phyloP scores from a whole-genome alignment of 2,113 vertebrate species.

The Laticauda laticaudata region DNA sequence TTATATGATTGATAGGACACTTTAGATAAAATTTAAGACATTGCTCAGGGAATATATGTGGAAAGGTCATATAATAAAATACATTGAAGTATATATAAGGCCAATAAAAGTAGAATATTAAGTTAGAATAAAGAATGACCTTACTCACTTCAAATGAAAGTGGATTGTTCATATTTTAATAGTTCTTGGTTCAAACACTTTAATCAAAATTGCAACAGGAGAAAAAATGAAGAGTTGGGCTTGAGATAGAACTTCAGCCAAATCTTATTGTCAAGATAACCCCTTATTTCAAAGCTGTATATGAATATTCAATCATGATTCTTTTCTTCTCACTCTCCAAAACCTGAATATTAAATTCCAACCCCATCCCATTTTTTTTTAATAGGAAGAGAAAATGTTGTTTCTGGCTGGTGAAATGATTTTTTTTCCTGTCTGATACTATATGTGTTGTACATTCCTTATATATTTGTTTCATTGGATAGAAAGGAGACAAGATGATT shows the following conservation, averaged over 20 bases:
- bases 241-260: not conserved
- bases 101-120: not conserved
- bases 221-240: not conserved
- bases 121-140: not conserved
- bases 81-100: not conserved
- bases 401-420: constrained; percentile 24
- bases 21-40: not conserved
- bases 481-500: not conserved
- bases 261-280: not conserved
- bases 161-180: not conserved
- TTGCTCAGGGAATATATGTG: not conserved
- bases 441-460: not conserved
- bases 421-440: constrained; percentile 13
- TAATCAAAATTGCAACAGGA: not conserved
- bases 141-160: not conserved
- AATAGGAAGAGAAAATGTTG: not conserved
- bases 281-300: not conserved
- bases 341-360: not conserved
- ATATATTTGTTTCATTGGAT: not conserved
- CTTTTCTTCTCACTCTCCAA: not conserved
- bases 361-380: not conserved
- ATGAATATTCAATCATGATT: not conserved
- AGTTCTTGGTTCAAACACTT: not conserved
- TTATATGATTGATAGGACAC: not conserved
- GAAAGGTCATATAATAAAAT: not conserved